Conservation (phyloP, 1,140 invertebrate genomes). For the Bactericera cockerelli region DNA sequence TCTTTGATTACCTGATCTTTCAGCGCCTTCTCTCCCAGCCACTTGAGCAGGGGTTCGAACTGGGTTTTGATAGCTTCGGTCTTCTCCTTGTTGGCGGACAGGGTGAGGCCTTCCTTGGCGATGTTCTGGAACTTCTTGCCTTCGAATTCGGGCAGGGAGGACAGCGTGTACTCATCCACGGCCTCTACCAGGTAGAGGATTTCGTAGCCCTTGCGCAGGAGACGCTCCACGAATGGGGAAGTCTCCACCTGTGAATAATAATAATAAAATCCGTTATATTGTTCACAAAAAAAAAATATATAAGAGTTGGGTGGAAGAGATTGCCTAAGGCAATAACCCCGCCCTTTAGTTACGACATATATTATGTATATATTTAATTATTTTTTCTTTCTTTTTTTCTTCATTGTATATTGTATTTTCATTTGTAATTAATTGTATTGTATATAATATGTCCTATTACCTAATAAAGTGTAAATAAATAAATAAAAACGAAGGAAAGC, state of each 20-base stretch:
- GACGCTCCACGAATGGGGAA: constrained; percentile 89
- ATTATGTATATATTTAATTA: too few species aligned
- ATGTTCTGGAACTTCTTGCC: constrained; percentile 99
- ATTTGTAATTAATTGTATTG: too few species aligned
- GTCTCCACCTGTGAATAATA: constrained; percentile 46
- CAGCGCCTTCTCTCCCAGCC: constrained; percentile 73
- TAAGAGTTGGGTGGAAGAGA: too few species aligned
- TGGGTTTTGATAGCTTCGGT: constrained; percentile 61
- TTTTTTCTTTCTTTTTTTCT: too few species aligned
- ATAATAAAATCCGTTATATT: constrained; percentile 16
- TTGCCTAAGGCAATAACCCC: too few species aligned
- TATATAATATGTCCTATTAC: too few species aligned
- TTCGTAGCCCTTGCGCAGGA: constrained; percentile 90
- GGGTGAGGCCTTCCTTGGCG: constrained; percentile 90
- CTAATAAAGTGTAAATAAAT: too few species aligned
- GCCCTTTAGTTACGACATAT: too few species aligned
- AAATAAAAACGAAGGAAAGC: too few species aligned
- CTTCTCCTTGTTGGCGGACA: constrained; percentile 69
- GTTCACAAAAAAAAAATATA: too few species aligned
- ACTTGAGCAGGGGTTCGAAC: constrained; percentile 83
- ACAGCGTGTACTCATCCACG: constrained; percentile 96
- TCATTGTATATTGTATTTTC: too few species aligned
- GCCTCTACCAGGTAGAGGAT: constrained; percentile 91
- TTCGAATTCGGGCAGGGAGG: constrained; percentile 95
- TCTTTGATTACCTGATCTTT: constrained; percentile 72